These are phyloP conservation scores for Heliopora coerulea DNA, from an alignment of 92 coral and sea anemone species.

Conservation along the genomic window DNA sequence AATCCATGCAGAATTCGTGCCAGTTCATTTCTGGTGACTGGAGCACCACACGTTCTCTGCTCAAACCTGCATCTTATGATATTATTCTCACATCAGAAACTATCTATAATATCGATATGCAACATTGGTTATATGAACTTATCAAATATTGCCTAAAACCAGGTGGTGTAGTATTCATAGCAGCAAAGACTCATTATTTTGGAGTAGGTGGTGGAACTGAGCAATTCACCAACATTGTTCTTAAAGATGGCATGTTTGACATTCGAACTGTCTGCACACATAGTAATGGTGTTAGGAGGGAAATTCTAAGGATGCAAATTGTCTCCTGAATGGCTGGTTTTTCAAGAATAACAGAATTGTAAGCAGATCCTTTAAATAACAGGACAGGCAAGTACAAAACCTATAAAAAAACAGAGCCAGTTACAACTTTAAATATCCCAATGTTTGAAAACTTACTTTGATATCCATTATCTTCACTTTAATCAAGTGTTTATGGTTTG, in stretches of 20 bases:
- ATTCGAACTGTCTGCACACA: conserved; percentile 54
- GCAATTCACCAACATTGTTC: conserved; percentile 68
- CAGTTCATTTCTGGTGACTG: conserved; percentile 88
- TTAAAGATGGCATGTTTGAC: conserved; percentile 55
- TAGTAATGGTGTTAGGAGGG: conserved; percentile 69
- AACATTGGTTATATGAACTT: conserved; percentile 60
- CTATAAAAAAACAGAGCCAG: no score
- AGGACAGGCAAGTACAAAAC: no score
- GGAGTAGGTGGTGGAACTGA: conserved; percentile 99
- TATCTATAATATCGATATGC: conserved; percentile 69
- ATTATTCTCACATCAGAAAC: conserved; percentile 91
- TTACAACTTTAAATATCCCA: no score
- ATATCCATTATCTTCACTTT: no score
- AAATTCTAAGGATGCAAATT: conserved; percentile 63
- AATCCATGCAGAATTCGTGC: conserved; percentile 39
- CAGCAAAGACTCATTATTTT: conserved; percentile 92
- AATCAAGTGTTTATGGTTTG: no score
- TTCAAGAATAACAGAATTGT: no score
- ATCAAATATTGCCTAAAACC: conserved; percentile 66
- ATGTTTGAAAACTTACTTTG: no score
- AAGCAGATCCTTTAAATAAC: no score
- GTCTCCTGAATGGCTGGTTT: background rate
- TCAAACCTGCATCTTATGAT: conserved; percentile 73
- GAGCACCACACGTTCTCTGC: conserved; percentile 54
- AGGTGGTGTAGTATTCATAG: conserved; percentile 70